Conservation (phyloP, 2,113 vertebrate species). For the Sinocyclocheilus anophthalmus region DNA sequence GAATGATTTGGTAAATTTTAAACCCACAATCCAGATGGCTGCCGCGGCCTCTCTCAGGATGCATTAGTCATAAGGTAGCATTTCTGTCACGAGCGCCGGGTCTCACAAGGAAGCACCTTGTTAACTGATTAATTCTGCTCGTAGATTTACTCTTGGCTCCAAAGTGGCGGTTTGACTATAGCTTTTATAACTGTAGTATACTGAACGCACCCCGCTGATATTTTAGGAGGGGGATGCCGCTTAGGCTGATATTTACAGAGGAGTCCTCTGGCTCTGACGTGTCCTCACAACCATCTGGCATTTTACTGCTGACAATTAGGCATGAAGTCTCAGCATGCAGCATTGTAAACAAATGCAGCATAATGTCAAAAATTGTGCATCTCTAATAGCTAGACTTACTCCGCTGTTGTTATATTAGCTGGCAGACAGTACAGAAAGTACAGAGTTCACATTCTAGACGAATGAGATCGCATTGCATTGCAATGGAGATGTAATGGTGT, state of each 20-base stretch:
- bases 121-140: slow-evolving; percentile 20
- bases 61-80: slow-evolving; percentile 20
- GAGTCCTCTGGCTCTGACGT: slow-evolving; percentile 21
- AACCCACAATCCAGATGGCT: slow-evolving; percentile 38
- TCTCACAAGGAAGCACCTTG: slow-evolving; percentile 7
- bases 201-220: background rate
- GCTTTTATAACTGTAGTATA: slow-evolving; percentile 12
- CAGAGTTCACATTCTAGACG: slow-evolving; percentile 13
- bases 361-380: slow-evolving; percentile 60
- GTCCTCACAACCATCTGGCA: slow-evolving; percentile 54
- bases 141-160: background rate
- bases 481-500: slow-evolving; percentile 1
- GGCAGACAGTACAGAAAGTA: slow-evolving; percentile 1
- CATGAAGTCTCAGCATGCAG: slow-evolving; percentile 40
- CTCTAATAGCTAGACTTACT: slow-evolving; percentile 49
- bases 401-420: slow-evolving; percentile 19
- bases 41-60: background rate
- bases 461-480: slow-evolving; percentile 10
- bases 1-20: slow-evolving; percentile 17
- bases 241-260: slow-evolving; percentile 43
- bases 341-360: slow-evolving; percentile 55
- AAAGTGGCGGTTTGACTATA: background rate
- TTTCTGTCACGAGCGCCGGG: background rate
- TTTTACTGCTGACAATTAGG: slow-evolving; percentile 63
- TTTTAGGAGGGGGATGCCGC: background rate